A percentile compares a stretch with the other conserved stretches of the same genome.
phyloP scores from a whole-genome alignment of 2,797 vertebrate genomes.

The Spatula versicolor region DNA sequence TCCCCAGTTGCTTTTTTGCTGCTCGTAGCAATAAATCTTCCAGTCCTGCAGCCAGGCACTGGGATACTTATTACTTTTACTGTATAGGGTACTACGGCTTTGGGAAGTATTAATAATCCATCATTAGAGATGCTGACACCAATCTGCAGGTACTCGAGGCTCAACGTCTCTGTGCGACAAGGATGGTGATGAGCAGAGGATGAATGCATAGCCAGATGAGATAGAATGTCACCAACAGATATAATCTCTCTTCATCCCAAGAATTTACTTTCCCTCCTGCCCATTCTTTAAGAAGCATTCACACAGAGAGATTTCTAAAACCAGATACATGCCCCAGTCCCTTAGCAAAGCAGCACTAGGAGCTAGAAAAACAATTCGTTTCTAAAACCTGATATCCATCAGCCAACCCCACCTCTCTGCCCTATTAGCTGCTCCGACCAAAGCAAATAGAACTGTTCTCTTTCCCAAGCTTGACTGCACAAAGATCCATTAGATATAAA shows the following conservation, averaged over 20 bases:
- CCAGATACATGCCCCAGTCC: background rate
- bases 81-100: slow-evolving; percentile 24
- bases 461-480: background rate
- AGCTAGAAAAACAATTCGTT: slow-evolving; percentile 22
- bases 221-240: background rate
- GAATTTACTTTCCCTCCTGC: background rate
- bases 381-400: slow-evolving; percentile 26
- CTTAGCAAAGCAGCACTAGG: slow-evolving; percentile 7
- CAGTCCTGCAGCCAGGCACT: background rate
- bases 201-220: background rate
- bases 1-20: slow-evolving; percentile 46
- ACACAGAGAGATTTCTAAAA: background rate
- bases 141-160: background rate
- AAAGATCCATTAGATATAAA: slow-evolving; percentile 54
- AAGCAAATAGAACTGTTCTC: slow-evolving; percentile 5
- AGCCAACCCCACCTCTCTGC: background rate
- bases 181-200: background rate
- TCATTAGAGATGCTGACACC: slow-evolving; percentile 39
- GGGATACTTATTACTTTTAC: slow-evolving; percentile 58
- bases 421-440: background rate
- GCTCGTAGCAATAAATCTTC: slow-evolving; percentile 66
- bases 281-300: slow-evolving; percentile 10
- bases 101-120: slow-evolving; percentile 57
- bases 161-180: background rate
- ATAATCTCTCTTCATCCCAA: background rate